These are phyloP conservation scores for human DNA, from an alignment of 2,113 vertebrate genomes.

Conservation along the genomic window DNA sequence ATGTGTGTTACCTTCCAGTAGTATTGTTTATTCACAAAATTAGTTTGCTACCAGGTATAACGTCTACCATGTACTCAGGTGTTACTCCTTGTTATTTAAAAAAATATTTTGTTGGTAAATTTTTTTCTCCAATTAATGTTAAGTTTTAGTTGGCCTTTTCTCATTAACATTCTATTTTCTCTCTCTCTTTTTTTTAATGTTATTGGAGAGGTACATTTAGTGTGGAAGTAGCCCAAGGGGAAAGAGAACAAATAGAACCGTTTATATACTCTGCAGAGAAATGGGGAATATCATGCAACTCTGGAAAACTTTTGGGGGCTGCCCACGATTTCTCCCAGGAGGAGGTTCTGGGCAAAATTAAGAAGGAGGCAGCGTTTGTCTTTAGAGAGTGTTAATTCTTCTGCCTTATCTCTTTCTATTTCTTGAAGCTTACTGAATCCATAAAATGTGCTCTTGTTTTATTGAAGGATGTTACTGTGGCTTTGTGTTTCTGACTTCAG, in stretches of 20 bases:
- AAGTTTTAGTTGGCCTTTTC: neutral
- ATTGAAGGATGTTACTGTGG: neutral
- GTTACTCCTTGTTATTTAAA: neutral
- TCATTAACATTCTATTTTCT: neutral
- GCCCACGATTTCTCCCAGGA: neutral
- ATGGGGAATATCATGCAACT: neutral
- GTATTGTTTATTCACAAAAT: neutral
- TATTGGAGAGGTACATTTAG: neutral
- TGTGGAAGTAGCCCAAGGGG: neutral
- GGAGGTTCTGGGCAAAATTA: neutral
- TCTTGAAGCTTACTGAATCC: neutral
- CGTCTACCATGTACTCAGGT: neutral
- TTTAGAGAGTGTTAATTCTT: neutral
- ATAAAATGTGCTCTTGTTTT: neutral
- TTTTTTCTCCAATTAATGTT: neutral
- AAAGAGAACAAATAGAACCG: neutral
- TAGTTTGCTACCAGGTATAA: neutral
- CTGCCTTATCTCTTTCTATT: neutral
- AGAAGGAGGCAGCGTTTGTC: neutral
- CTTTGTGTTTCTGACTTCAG: constrained; percentile 21
- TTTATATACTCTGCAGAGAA: neutral
- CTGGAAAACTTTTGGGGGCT: neutral
- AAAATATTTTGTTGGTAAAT: neutral
- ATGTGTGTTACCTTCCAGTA: neutral
- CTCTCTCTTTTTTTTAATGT: neutral